Base-by-base conservation (phyloP, 1,140 invertebrate species). In the Ruditapes philippinarum region DNA sequence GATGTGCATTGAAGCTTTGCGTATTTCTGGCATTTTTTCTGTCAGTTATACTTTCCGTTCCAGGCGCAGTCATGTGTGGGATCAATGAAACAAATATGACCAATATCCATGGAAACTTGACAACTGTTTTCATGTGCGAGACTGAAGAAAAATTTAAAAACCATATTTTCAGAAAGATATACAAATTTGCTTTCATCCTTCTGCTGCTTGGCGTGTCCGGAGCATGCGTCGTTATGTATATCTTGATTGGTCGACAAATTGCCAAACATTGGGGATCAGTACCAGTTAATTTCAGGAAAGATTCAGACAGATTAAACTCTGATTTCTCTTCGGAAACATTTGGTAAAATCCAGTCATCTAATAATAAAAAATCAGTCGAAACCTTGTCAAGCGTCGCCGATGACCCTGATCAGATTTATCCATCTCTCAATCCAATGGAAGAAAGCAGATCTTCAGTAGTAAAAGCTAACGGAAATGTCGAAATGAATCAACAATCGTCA, bases 191-290 rank as follows among this genome's bases (percentile, higher is more conserved):
- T n/a, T 74, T 89, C 12, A 62, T 83, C 0, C 0, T 82, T 28
- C 42, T 89, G 33, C 68, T 82, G 14, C 49, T 82, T n/a, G 68
- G 42, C 22, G 78, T 82, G 22, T 89, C 87, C 12, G 19, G 82
- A 7, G 49, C 79, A 12, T 82, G 78, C 51, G 62, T 82, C 28
- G 51, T 89, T 60, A 89, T 89, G 87, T 89, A 89, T 49, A 74
- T 83, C 19, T 54, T 80, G 31, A 82, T 89, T 25, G 78, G 87
- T n/a, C 70, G 33, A 49, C 79, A 82, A 60, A 82, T 83, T 22
- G 38, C 31, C 25, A 76, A 22, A 28, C 68, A 89, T 33, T 82
- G 87, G 79, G 79, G 86, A 4, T 68, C 86, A 3, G 28, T 80
- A 22, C 76, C 76, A 4, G 60, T 70, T 14, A 70, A 65, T 28